phyloP scores from a whole-genome alignment of 2,888 invertebrate genomes.

The Ennomos fuscantarius region DNA sequence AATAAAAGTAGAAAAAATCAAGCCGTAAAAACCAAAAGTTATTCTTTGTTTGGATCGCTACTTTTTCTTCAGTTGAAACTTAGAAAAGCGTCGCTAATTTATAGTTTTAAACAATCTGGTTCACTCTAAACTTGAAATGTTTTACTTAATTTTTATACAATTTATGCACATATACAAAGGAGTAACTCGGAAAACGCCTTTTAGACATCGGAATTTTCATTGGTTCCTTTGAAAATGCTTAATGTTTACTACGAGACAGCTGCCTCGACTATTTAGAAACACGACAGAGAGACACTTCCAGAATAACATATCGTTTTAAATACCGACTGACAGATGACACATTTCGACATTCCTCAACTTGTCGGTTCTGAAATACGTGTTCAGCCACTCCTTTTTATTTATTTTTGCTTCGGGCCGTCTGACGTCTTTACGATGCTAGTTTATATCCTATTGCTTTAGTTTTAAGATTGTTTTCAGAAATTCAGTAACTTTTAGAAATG shows the following conservation, averaged over 20 bases:
- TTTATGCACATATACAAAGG: conserved; percentile 30
- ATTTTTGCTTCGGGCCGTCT: conserved; percentile 61
- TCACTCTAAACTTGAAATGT: conserved; percentile 23
- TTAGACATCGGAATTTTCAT: conserved; percentile 65
- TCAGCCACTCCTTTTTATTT: conserved; percentile 60
- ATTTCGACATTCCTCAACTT: conserved; percentile 85
- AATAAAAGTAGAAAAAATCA: conserved; percentile 16
- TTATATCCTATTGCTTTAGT: conserved; percentile 46
- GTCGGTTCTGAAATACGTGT: conserved; percentile 79
- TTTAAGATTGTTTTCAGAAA: conserved; percentile 43
- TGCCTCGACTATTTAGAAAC: conserved; percentile 77
- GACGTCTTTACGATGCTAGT: conserved; percentile 36
- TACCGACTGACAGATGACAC: conserved; percentile 84
- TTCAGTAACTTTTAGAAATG: conserved; percentile 22
- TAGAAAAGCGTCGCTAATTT: conserved; percentile 31
- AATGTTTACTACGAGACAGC: conserved; percentile 73
- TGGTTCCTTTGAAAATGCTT: conserved; percentile 65
- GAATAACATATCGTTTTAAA: conserved; percentile 84
- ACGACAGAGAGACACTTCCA: conserved; percentile 69
- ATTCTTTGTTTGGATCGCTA: conserved; percentile 32
- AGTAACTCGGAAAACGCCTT: conserved; percentile 43
- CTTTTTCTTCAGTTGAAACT: conserved; percentile 27
- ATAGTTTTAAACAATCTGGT: conserved; percentile 22
- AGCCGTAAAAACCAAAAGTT: conserved; percentile 26
- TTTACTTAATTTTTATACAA: conserved; percentile 37